phyloP scores from a whole-genome alignment of 2,113 vertebrate species.

The Thinocorus orbignyianus region DNA sequence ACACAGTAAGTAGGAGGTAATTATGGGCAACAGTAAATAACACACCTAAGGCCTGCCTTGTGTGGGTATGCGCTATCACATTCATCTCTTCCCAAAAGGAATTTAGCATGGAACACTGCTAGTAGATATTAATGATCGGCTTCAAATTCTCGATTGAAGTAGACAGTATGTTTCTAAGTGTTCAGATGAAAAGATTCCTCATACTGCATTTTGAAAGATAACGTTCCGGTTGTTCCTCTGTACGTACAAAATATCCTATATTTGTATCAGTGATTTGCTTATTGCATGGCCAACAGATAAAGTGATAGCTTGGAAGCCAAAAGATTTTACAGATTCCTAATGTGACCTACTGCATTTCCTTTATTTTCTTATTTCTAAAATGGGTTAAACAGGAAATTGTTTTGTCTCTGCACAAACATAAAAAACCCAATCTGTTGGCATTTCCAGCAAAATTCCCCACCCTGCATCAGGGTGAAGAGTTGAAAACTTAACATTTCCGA shows the following conservation, averaged over 20 bases:
- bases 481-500: background rate
- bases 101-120: background rate
- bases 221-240: background rate
- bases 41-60: background rate
- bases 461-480: background rate
- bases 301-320: background rate
- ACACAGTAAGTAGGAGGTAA: background rate
- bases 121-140: background rate
- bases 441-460: conserved; percentile 35
- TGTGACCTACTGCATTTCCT: background rate
- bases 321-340: background rate
- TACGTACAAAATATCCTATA: background rate
- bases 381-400: conserved; percentile 4
- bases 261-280: background rate
- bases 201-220: background rate
- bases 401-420: background rate
- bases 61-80: background rate
- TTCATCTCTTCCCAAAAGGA: background rate
- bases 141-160: background rate
- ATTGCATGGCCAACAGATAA: background rate
- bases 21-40: background rate
- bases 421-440: background rate
- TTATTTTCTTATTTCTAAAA: conserved; percentile 1
- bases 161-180: background rate
- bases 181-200: background rate